Evolutionary conservation across 2,888 invertebrate species (phyloP).

Genomic region (Phrixothrix hirtus): DNA sequence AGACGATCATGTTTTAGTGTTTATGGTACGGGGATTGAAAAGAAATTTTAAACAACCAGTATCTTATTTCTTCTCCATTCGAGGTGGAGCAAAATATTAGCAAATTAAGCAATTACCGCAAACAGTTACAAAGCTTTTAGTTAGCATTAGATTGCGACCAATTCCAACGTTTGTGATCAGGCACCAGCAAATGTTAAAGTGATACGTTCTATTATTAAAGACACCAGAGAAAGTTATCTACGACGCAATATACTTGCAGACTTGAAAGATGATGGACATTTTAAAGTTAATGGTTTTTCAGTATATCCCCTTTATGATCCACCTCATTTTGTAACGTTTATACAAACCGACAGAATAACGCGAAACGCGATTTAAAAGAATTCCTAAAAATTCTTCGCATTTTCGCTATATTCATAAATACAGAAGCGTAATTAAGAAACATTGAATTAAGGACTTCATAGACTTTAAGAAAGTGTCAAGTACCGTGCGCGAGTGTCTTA

Average conservation of each 20-base stretch:
- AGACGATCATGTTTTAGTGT: slow-evolving; percentile 39
- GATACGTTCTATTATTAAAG: slow-evolving; percentile 14
- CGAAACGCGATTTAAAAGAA: too few relatives aligned
- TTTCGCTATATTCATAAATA: too few relatives aligned
- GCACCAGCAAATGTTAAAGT: slow-evolving; percentile 10
- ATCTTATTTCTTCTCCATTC: background rate
- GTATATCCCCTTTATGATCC: slow-evolving; percentile 24
- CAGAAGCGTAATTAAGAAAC: too few relatives aligned
- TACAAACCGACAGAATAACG: too few relatives aligned
- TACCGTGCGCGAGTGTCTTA: too few relatives aligned
- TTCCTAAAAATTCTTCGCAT: too few relatives aligned
- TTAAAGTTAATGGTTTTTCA: too few relatives aligned
- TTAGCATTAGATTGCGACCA: slow-evolving; percentile 25
- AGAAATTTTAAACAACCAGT: slow-evolving; percentile 7
- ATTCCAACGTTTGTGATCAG: slow-evolving; percentile 26
- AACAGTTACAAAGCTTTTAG: slow-evolving; percentile 1
- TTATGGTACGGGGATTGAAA: slow-evolving; percentile 34
- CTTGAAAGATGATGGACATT: too few relatives aligned
- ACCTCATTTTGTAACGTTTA: slow-evolving; percentile 23
- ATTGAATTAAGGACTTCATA: too few relatives aligned
- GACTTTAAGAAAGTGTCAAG: too few relatives aligned
- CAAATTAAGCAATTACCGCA: background rate
- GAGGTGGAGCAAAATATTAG: slow-evolving; percentile 1
- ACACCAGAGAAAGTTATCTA: slow-evolving; percentile 10
- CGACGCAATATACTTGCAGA: slow-evolving; percentile 19